Evolutionary conservation across 2,888 invertebrate species (phyloP).

Genomic region (Trissonchulus latispiculum): DNA sequence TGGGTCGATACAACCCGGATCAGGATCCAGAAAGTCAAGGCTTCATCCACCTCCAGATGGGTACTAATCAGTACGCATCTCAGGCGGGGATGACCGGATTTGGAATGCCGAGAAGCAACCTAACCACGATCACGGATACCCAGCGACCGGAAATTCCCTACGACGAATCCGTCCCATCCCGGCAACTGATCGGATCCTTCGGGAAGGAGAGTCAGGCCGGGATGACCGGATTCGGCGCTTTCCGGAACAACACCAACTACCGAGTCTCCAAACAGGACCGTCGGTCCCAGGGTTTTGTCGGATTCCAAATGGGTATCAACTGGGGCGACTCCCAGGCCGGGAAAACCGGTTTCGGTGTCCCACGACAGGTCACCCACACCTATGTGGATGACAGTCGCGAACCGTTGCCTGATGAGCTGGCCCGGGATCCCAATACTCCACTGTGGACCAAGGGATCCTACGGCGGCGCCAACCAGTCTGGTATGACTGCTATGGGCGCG

Average conservation of each 20-base stretch:
- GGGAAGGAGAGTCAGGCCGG: slow-evolving; percentile 33
- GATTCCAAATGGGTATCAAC: slow-evolving; percentile 52
- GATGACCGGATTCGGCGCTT: slow-evolving; percentile 43
- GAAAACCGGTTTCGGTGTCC: slow-evolving; percentile 52
- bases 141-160: slow-evolving; percentile 41
- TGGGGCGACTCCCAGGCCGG: slow-evolving; percentile 51
- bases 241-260: slow-evolving; percentile 41
- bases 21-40: slow-evolving; percentile 42
- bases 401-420: slow-evolving; percentile 41
- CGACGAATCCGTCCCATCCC: slow-evolving; percentile 38
- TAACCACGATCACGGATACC: slow-evolving; percentile 36
- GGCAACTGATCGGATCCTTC: slow-evolving; percentile 40
- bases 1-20: slow-evolving; percentile 27
- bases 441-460: slow-evolving; percentile 40
- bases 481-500: slow-evolving; percentile 43
- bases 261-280: slow-evolving; percentile 35
- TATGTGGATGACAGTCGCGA: slow-evolving; percentile 38
- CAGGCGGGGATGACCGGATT: slow-evolving; percentile 33
- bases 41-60: slow-evolving; percentile 43
- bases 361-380: slow-evolving; percentile 35
- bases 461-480: slow-evolving; percentile 40
- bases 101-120: slow-evolving; percentile 41
- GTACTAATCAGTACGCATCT: slow-evolving; percentile 42
- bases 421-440: slow-evolving; percentile 40
- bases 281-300: slow-evolving; percentile 45